A percentile compares a stretch with the other conserved stretches of the same genome.
phyloP scores from a whole-genome alignment of 2,888 invertebrate species.

The Rotaria macrura region DNA sequence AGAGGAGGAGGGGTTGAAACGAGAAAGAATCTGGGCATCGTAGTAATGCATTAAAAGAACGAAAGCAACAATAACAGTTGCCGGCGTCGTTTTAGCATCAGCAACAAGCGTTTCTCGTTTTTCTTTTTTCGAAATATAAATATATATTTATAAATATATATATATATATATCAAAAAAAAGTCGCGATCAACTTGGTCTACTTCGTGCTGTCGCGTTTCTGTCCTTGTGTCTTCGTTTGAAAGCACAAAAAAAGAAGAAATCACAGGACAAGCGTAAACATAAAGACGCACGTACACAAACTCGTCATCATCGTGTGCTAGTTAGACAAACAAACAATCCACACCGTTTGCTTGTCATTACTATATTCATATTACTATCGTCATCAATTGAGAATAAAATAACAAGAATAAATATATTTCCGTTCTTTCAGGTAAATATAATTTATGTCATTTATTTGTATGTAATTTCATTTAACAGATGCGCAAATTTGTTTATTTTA shows the following conservation, averaged over 20 bases:
- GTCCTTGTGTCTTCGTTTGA: background rate
- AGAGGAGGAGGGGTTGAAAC: background rate
- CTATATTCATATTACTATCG: background rate
- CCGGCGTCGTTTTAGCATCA: background rate
- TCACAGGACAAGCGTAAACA: background rate
- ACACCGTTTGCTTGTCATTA: background rate
- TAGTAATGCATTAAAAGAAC: slow-evolving; percentile 8
- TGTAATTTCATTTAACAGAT: background rate
- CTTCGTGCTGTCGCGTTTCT: background rate
- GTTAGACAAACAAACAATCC: background rate
- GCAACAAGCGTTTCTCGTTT: slow-evolving; percentile 8
- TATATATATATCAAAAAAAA: background rate
- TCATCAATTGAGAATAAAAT: background rate
- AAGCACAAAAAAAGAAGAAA: background rate
- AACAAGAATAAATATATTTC: background rate
- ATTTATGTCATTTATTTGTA: background rate
- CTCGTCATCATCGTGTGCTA: background rate
- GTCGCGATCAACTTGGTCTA: background rate
- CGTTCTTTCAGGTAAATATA: background rate
- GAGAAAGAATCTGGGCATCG: slow-evolving; percentile 12
- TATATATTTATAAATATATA: background rate
- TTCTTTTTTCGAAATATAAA: slow-evolving; percentile 5
- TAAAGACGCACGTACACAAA: background rate
- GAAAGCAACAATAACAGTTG: background rate
- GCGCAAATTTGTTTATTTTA: background rate